Percentiles rank a stretch among this genome's conserved stretches.
Evolutionary conservation across 2,797 vertebrate genomes (phyloP).

Genomic region (Pelodytes ibericus): DNA sequence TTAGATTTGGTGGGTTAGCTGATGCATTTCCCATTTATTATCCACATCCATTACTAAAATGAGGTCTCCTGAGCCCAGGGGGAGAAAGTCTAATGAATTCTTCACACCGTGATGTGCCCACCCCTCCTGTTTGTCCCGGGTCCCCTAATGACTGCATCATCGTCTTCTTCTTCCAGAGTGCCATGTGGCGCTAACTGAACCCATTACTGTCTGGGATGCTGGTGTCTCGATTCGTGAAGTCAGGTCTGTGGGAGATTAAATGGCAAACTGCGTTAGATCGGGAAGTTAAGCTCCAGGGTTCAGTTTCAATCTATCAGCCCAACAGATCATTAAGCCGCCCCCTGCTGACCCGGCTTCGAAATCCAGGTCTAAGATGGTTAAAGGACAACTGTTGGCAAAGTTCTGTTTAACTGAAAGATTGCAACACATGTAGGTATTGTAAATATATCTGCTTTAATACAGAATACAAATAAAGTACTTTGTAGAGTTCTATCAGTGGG

Average conservation of each 20-base stretch:
- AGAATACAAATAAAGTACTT: too few relatives aligned
- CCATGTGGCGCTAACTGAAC: too few relatives aligned
- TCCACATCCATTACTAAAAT: too few relatives aligned
- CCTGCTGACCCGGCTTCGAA: not conserved
- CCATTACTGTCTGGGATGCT: not conserved
- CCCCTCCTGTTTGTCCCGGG: not conserved
- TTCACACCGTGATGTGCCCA: not conserved
- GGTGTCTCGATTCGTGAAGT: not conserved
- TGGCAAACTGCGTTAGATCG: not conserved
- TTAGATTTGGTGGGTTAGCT: too few relatives aligned
- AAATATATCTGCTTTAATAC: too few relatives aligned
- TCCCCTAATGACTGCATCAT: not conserved
- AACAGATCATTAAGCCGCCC: constrained; percentile 17
- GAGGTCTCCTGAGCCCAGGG: too few relatives aligned
- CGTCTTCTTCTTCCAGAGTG: not conserved
- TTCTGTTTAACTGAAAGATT: too few relatives aligned
- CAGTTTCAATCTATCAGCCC: not conserved
- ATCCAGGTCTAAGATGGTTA: not conserved
- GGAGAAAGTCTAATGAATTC: too few relatives aligned
- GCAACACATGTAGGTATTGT: too few relatives aligned
- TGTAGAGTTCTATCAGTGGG: too few relatives aligned
- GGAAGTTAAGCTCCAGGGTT: constrained; percentile 2
- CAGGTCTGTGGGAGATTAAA: not conserved
- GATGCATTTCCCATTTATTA: too few relatives aligned
- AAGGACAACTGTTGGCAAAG: too few relatives aligned